Base-by-base conservation (phyloP, 2,888 invertebrate genomes). In the Drosophila monieri region DNA sequence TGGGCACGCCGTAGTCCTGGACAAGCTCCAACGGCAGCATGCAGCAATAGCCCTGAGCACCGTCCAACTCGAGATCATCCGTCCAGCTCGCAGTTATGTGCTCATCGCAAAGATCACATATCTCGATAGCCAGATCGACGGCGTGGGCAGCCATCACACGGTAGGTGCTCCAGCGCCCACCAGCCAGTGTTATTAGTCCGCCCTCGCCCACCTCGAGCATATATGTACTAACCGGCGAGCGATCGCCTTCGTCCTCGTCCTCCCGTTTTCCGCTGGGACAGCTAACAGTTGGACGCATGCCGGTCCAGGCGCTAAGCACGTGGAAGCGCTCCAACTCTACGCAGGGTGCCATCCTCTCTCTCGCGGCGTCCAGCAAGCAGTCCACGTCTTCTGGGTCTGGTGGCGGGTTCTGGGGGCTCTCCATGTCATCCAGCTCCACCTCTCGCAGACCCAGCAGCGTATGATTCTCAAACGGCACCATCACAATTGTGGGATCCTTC, bases 131-230 rank as follows among this genome's bases (percentile, higher is more conserved):
- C 15, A 95, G 95, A 91, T 99, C 98, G 47, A 99, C 94, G 0
- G 99, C 97, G 91, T 99, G 98, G 65, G 96, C 94, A 2, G 99
- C 99, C 99, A 99, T 99, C 10, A 97, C 93, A 65, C 99, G 93
- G 92, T 99, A 99, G 0, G 99, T 99, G 41, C 99, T 99, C 99
- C 99, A 99, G 92, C 99, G 99, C 49, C 99, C 99, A 58, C 99
- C 99, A 39, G 99, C 99, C 90, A 99, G 97, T 43, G 99, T 99
- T 59, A 99, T 94, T 60, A 99, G 94, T 51, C 97, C 96, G 30
- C 96, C 94, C 0, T 94, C 93, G 61, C 97, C 97, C 4, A 99
- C 96, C 91, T 99, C 98, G 49, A 99, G 97, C 88, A 99, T 97
- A 92, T 99, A 99, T 92, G 99, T 99, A 72, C 99, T 94, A 8